Evolutionary conservation across 1,140 invertebrate genomes (phyloP).

Genomic region (Branchinecta lindahli): DNA sequence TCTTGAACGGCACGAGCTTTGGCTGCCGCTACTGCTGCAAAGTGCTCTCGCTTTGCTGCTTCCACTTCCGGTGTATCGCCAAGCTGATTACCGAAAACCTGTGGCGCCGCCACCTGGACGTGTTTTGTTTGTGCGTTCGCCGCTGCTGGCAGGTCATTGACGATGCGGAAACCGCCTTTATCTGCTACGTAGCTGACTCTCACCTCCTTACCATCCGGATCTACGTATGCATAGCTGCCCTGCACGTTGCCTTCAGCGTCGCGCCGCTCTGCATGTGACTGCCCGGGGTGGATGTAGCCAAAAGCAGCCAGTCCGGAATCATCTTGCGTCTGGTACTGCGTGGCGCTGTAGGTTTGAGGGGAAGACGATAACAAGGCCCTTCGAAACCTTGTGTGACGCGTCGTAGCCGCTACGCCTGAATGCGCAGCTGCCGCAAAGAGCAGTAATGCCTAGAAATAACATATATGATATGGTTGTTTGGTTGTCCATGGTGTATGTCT

Average conservation of each 20-base stretch:
- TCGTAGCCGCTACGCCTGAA: no score
- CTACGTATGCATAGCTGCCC: slow-evolving; percentile 37
- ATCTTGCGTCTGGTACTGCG: slow-evolving; percentile 39
- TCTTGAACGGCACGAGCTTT: slow-evolving; percentile 18
- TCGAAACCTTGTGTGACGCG: no score
- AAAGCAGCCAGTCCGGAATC: slow-evolving; percentile 38
- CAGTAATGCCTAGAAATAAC: no score
- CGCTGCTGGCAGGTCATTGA: not conserved
- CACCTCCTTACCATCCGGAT: slow-evolving; percentile 37
- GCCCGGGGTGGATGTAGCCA: slow-evolving; percentile 38
- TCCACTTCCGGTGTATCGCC: slow-evolving; percentile 20
- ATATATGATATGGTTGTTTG: no score
- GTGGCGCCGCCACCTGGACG: no score
- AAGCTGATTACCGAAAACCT: not conserved
- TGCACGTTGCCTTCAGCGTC: slow-evolving; percentile 38
- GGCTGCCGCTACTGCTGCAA: slow-evolving; percentile 26
- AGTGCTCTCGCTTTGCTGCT: slow-evolving; percentile 29
- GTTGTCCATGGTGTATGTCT: no score
- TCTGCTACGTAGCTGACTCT: slow-evolving; percentile 37
- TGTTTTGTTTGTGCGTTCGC: slow-evolving; percentile 25
- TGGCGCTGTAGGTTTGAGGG: slow-evolving; percentile 20
- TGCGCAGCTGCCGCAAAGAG: no score
- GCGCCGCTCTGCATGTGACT: slow-evolving; percentile 34
- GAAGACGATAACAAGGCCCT: slow-evolving; percentile 14
- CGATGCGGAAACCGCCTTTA: slow-evolving; percentile 34